These are phyloP conservation scores for Alligator mississippiensis DNA, from an alignment of 2,113 vertebrate species.

Conservation along the genomic window DNA sequence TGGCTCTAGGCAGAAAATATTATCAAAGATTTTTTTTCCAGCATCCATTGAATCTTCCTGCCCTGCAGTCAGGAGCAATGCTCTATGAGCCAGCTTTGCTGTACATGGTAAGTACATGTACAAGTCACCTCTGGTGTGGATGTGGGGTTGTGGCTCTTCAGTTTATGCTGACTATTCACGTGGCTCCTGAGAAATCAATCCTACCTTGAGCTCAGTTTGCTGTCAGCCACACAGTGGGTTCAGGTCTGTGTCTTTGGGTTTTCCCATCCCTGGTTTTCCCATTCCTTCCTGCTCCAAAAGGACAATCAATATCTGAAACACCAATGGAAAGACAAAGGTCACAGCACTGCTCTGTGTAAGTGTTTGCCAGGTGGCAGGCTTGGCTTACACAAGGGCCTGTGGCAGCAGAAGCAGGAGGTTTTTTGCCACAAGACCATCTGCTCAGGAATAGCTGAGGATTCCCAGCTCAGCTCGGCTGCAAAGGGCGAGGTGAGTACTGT, in stretches of 20 bases:
- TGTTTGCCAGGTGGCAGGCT: background rate
- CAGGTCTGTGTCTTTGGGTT: background rate
- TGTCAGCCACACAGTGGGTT: background rate
- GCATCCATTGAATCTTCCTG: too few relatives aligned
- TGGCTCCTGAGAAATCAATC: background rate
- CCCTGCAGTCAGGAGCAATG: too few relatives aligned
- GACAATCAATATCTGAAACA: constrained; percentile 23
- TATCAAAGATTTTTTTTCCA: too few relatives aligned
- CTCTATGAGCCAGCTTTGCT: too few relatives aligned
- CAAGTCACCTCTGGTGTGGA: too few relatives aligned
- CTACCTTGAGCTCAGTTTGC: background rate
- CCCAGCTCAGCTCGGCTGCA: background rate
- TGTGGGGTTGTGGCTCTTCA: too few relatives aligned
- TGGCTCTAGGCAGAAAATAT: too few relatives aligned
- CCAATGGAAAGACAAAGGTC: constrained; percentile 55
- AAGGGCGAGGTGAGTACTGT: too few relatives aligned
- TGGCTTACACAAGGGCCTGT: background rate
- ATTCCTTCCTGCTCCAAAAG: constrained; percentile 29
- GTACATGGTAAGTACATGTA: too few relatives aligned
- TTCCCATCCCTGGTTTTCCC: background rate
- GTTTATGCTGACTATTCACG: too few relatives aligned
- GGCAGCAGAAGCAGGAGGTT: background rate
- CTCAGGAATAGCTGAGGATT: background rate
- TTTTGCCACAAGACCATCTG: too few relatives aligned
- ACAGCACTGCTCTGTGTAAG: background rate